These are phyloP conservation scores for Epicauta chinensis DNA, from an alignment of 1,140 invertebrate species.

Conservation along the genomic window DNA sequence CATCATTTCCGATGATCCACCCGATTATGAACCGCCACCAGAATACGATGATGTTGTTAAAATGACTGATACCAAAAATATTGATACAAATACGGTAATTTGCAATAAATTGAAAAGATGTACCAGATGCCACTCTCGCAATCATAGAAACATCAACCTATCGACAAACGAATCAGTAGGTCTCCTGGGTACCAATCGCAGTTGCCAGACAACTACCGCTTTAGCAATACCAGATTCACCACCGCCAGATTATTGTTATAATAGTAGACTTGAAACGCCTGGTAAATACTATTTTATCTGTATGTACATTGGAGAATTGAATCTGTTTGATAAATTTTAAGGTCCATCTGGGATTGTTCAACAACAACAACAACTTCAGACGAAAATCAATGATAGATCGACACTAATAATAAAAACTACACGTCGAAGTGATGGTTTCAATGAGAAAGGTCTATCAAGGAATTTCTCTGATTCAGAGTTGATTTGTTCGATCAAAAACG, in stretches of 20 bases:
- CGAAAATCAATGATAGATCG: constrained; percentile 5
- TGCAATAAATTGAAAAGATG: not conserved
- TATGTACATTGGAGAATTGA: not conserved
- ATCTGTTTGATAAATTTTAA: constrained; percentile 1
- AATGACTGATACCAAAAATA: not conserved
- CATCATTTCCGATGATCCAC: constrained; percentile 55
- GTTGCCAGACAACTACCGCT: constrained; percentile 8
- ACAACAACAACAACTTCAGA: not conserved
- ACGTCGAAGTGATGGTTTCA: constrained; percentile 3
- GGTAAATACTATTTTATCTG: not conserved
- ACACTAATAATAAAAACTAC: constrained; percentile 4
- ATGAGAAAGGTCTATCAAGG: constrained; percentile 9
- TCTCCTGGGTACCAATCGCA: constrained; percentile 2
- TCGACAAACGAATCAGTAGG: not conserved
- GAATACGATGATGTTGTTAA: constrained; percentile 65
- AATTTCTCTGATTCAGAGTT: constrained; percentile 19
- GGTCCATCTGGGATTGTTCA: constrained; percentile 2
- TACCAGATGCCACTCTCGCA: not conserved
- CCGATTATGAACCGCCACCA: constrained; percentile 63
- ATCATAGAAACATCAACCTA: too few relatives aligned
- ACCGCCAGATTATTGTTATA: constrained; percentile 22
- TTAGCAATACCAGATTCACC: constrained; percentile 23
- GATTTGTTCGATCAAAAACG: too few relatives aligned
- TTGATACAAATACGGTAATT: not conserved
- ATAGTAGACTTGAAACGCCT: not conserved